Base-by-base conservation (phyloP, 53 echinoderm and acorn worm species). In the Apostichopus leukothele region DNA sequence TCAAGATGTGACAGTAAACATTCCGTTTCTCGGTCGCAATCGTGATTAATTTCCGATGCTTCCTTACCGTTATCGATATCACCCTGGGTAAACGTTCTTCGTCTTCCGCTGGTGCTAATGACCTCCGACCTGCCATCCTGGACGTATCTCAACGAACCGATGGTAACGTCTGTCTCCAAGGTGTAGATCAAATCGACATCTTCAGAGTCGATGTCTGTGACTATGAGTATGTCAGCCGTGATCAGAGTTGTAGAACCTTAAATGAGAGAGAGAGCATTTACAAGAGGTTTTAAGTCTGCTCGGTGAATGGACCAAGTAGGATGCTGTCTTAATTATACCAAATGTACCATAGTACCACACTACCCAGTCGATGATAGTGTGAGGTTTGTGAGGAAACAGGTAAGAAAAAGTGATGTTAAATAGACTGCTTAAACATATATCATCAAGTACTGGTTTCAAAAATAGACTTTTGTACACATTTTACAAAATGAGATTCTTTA, bases 141-240 rank as follows among this genome's bases (percentile, higher is more conserved):
- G 18, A 93, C 51, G 23, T 90, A 95, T 77, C 90, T 91, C 60
- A 99, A 89, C 78, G 94, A 90, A n/a, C 99, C 99, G 12, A 96
- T 90, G 4, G 93, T 93, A 10, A 95, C 96, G 84, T 96, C 94
- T 52, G 88, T 79, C 9, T 92, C 93, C 50, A 99, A 74, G 19
- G 93, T 93, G 89, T 92, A 94, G 53, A 92, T 83, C 21, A 99
- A 90, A 81, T 96, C 90, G 18, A 83, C 89, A 77, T 99, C 92
- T 75, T 96, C 91, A 4, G 99, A 99, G 87, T 99, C 99, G 9
- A 99, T 91, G 60, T 99, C 99, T 3, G 94, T 94, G 3, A 92
- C 96, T n/a, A 88, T 86, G 19, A 99, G 88, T 20, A 84, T 89
- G 25, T 90, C 93, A 6, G 91, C 79, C 4, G 94, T 96, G 86